phyloP scores from a whole-genome alignment of 1,140 invertebrate genomes.

The Hypsibius dujardini region DNA sequence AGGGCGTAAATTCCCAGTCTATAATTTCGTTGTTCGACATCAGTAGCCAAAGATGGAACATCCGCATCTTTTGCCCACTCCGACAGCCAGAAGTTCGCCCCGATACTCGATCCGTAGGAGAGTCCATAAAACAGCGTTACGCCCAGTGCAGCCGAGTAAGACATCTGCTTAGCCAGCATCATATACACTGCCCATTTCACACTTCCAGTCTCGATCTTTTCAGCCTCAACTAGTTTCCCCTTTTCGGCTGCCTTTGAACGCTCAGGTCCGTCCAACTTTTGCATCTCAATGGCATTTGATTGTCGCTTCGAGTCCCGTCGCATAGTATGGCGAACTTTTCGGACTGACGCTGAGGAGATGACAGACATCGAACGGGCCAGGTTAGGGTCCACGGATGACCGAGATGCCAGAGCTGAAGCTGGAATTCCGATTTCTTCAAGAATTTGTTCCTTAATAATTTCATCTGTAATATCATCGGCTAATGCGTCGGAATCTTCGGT shows the following conservation, averaged over 20 bases:
- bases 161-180: background rate
- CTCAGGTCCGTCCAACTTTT: background rate
- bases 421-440: background rate
- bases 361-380: background rate
- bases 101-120: background rate
- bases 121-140: background rate
- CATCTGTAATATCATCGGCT: background rate
- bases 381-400: background rate
- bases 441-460: background rate
- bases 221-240: background rate
- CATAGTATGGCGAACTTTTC: background rate
- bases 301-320: background rate
- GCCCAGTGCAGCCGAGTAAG: background rate
- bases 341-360: background rate
- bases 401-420: no score
- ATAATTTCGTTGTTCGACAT: constrained; percentile 2
- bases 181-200: background rate
- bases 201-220: background rate
- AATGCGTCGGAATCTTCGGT: background rate
- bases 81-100: background rate
- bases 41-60: background rate
- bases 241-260: background rate
- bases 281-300: background rate
- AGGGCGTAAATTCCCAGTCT: background rate
- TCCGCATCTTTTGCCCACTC: constrained; percentile 13